Evolutionary conservation across 1,140 invertebrate genomes (phyloP), one percentile per base, ranked within the genome.

Genomic region (Globodera rostochiensis): DNA sequence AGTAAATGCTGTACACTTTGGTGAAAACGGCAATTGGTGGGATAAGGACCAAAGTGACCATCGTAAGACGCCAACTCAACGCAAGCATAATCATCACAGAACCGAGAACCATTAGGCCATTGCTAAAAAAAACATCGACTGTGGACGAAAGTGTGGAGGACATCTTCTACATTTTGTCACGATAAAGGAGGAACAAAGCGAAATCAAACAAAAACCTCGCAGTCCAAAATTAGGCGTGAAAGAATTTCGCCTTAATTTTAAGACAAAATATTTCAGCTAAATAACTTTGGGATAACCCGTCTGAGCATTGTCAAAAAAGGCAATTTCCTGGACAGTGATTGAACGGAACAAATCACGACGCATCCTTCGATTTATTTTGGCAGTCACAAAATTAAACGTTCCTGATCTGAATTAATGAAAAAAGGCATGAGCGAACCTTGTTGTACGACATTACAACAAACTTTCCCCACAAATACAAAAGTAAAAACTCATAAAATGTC

Each of bases 41-140:
- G 45, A 90, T 83, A 25, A 90, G 90, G 8, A 91, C 75, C 7
- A 88, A 87, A 75, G 90, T 89, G 46, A 91, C 82, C 19, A 89
- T 87, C 36, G 90, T 79, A 25, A 91, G 57, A 90, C 87, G 83
- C 91, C 91, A 91, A 66, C 89, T 91, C 73, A 91, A 82, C 46
- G 82, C 87, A 46, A 90, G 84, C 90, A 91, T 91, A 77, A 91
- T 90, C 13, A 88, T 64, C 9, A 91, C 85, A 36, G 87, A 83
- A 0, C 88, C 89, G 49, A 87, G 74, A 6, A 90, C 81, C 88
- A 88, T 89, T 5, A 90, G 70, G 45, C 74, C 81, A 60, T 85
- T 90, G 45, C 89, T 50, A n/a, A 90, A 73, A n/a, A 90, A 87
- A 11, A 89, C 81, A 71, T 88, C 89, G 46, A 88, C 81, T 67